Evolutionary conservation across 2,113 vertebrate species (phyloP).

Genomic region (Cheirogaleus medius): DNA sequence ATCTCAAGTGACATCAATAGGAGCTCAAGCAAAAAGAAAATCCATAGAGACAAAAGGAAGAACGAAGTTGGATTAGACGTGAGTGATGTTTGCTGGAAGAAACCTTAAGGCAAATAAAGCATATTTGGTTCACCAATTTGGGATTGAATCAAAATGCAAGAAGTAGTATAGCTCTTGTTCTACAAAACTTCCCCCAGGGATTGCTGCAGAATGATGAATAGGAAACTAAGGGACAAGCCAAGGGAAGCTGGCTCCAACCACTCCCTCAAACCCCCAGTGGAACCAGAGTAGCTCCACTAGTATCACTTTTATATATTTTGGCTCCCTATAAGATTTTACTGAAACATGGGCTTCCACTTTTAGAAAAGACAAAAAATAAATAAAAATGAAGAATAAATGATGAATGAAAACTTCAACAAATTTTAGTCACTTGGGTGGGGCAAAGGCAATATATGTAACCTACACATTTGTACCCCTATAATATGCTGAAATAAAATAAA

Average conservation of each 20-base stretch:
- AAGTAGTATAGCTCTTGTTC: not conserved
- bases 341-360: not conserved
- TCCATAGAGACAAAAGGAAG: not conserved
- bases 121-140: not conserved
- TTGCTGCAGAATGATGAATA: not conserved
- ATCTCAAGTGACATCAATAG: not conserved
- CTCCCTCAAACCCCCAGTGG: accelerated
- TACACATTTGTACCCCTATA: too few species aligned
- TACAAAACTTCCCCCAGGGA: not conserved
- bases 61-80: not conserved
- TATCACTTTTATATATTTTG: not conserved
- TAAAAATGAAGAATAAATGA: not conserved
- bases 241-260: not conserved
- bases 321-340: not conserved
- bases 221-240: not conserved
- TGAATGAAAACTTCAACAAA: not conserved
- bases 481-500: too few species aligned
- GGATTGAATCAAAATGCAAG: not conserved
- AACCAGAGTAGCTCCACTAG: not conserved
- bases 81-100: not conserved
- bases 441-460: too few species aligned
- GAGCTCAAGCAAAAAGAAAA: not conserved
- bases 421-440: not conserved
- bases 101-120: not conserved
- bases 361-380: not conserved